Evolutionary conservation across 2,113 vertebrate species (phyloP), one percentile per base, ranked within the genome.

Genomic region (Coracopsis vasa): DNA sequence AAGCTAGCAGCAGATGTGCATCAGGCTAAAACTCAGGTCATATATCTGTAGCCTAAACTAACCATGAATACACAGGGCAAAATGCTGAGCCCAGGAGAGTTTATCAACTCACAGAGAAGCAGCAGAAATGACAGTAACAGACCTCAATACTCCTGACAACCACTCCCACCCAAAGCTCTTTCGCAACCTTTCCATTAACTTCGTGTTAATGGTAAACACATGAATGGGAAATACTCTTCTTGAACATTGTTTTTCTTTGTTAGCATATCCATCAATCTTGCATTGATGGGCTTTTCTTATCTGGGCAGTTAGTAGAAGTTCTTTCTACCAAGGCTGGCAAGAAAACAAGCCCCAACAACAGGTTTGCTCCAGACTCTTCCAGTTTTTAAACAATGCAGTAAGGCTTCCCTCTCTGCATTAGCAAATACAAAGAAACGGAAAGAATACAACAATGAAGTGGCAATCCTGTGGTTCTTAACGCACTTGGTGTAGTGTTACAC

Each of bases 231-330:
- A 90, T 69, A 90, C 27, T 86, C 65, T 65, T 77, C 80, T 61
- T 72, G 73, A 53, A 75, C 51, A 75, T 85, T 89, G 80, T 78
- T 93, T 73, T 86, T 62, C 79, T 85, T 86, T 92, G 88, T 84
- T 94, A 92, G 69, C 47, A 47, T 79, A 88, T 37, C 80, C 65
- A 91, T 90, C 90, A 65, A 50, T 94, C 94, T 95, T 85, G 16
- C 47, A n/a, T 74, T 74, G 80, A 84, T 79, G 48, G 42, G 10
- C 88, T 95, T 94, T 93, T 45, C 88, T 96, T 94, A 95, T 86
- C 95, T 80, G 27, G 44, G 51, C 69, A 81, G 51, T 85, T 70
- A 92, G 58, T 2, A 44, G 29, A 66, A 90, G 56, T 53, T 90
- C n/a, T 81, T 86, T 97, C 73, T 87, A 67, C 47, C 61, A 88